Evolutionary conservation across 1,140 invertebrate genomes (phyloP).

Genomic region (Sycobia sp.): DNA sequence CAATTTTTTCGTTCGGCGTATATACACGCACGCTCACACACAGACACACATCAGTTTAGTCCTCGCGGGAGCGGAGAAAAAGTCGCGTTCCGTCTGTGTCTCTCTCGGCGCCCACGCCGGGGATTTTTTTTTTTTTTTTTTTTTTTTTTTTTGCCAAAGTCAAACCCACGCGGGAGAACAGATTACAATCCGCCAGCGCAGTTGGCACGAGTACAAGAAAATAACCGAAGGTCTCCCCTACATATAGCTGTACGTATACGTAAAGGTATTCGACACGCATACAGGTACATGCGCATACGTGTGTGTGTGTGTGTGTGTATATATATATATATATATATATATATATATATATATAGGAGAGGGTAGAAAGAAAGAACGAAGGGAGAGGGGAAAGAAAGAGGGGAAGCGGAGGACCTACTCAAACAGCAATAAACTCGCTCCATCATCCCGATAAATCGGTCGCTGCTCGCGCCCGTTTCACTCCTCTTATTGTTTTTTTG

Average conservation of each 20-base stretch:
- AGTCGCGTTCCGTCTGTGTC: background rate
- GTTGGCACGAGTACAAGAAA: slow-evolving; percentile 28
- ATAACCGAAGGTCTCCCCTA: slow-evolving; percentile 20
- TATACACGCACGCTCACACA: too few species aligned
- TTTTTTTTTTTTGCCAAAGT: slow-evolving; percentile 14
- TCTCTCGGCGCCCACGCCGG: background rate
- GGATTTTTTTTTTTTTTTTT: background rate
- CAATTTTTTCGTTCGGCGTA: too few species aligned
- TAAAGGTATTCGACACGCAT: too few species aligned
- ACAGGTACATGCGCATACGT: too few species aligned
- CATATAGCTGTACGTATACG: too few species aligned
- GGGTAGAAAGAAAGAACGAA: too few species aligned
- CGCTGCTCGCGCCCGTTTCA: too few species aligned
- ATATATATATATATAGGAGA: background rate
- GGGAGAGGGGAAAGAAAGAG: background rate
- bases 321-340: background rate
- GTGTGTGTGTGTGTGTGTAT: too few species aligned
- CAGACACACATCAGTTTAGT: too few species aligned
- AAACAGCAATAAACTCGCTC: slow-evolving; percentile 30
- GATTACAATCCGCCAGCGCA: slow-evolving; percentile 19
- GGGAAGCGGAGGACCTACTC: slow-evolving; percentile 2
- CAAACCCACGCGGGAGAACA: slow-evolving; percentile 7
- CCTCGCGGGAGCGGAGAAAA: too few species aligned
- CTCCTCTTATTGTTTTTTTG: too few species aligned
- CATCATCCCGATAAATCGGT: slow-evolving; percentile 23